Conservation (phyloP, 1,140 invertebrate genomes). For the Heliothis virescens region DNA sequence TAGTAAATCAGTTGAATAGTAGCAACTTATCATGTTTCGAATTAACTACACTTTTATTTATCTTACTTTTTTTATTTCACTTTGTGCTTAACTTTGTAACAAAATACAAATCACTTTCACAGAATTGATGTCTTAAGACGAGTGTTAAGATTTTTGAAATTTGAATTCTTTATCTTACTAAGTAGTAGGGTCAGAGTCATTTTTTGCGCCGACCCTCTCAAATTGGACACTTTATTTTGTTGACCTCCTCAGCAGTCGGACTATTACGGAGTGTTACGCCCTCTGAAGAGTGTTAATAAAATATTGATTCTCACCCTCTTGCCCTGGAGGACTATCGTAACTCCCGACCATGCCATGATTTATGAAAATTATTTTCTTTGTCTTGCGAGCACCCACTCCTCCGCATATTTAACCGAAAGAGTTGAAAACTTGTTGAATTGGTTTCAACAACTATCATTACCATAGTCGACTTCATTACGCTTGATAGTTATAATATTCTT, state of each 20-base stretch:
- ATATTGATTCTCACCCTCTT: slow-evolving; percentile 43
- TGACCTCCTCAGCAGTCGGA: slow-evolving; percentile 34
- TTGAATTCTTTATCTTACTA: slow-evolving; percentile 32
- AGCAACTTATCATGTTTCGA: too few relatives aligned
- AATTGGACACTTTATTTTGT: slow-evolving; percentile 36
- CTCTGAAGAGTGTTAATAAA: slow-evolving; percentile 43
- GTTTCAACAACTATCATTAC: background rate
- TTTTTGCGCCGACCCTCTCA: slow-evolving; percentile 17
- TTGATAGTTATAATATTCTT: background rate
- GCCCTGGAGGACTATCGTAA: slow-evolving; percentile 24
- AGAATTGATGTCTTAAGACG: slow-evolving; percentile 1
- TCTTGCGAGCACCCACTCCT: slow-evolving; percentile 6
- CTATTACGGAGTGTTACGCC: slow-evolving; percentile 30
- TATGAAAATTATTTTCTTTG: slow-evolving; percentile 42
- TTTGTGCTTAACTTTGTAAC: background rate
- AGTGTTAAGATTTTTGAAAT: slow-evolving; percentile 14
- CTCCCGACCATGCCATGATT: slow-evolving; percentile 18
- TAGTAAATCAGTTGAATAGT: too few relatives aligned
- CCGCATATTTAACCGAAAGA: slow-evolving; percentile 16
- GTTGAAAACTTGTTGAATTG: slow-evolving; percentile 28
- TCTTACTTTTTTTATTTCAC: background rate
- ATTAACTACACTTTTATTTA: background rate
- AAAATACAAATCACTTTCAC: background rate
- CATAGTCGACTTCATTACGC: background rate
- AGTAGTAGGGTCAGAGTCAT: slow-evolving; percentile 4